Base-by-base conservation (phyloP, 2,113 vertebrate species). In the Clinocottus analis region DNA sequence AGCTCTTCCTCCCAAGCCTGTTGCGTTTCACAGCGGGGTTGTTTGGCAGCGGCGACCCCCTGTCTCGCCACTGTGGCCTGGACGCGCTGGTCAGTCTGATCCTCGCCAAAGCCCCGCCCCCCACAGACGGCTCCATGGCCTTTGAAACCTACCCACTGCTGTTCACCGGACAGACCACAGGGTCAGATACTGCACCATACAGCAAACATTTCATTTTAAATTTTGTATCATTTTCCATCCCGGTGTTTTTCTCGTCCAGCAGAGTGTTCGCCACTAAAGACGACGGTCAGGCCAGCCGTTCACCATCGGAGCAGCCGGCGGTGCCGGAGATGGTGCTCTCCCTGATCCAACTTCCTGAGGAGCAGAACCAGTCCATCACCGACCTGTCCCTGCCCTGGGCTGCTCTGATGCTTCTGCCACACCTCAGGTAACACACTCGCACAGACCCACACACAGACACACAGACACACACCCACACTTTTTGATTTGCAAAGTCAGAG, bases 141-240 rank as follows among this genome's bases (percentile, higher is more conserved):
- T 97, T 97, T 76, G 97, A 99, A 84, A 99, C 96, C 55, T 99
- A 99, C 90, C 97, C 97, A 17, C 94, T 99, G 1, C 27, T 95
- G 83, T 99, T 99, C 93, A 91, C 90, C 0, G 94, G 92, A 4
- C 93, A 94, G 21, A 81, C 78, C 0, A 35, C 90, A 51, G 93
- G 93, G 98, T 99, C 85, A 96, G 89, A 60, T 2, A 5, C 21
- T 3, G 4, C n/a, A 43, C 23, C 1, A 7, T 3, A 23, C 11
- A 23, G 55, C 0, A 41, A 1, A 45, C 19, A 21, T 19, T 17
- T 16, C 9, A 5, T 25, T 5, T 51, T 53, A 21, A n/a, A 1
- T 2, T 47, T 4, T 72, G 7, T 39, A 14, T 47, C 16, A 3
- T 61, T 70, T 25, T 56, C 2, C 63, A 3, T 82, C 5, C 75